Evolutionary conservation across 2,113 vertebrate genomes (phyloP), one percentile per base, ranked within the genome.

Genomic region (Megaleporinus macrocephalus): DNA sequence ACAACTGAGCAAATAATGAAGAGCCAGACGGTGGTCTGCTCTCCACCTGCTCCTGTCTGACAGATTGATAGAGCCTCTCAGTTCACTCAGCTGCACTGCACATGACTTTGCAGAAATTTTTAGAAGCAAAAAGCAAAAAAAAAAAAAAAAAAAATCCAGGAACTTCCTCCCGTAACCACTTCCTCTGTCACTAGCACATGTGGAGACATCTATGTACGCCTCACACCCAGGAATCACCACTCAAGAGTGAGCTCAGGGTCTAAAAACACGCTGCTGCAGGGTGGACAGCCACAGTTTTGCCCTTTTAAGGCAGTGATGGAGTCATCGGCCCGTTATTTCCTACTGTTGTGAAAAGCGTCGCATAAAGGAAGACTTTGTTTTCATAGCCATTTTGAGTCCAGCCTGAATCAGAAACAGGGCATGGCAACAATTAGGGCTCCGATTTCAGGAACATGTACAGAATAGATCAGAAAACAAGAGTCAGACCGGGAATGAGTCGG

Each of bases 261-360:
- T 65, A 83, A 86, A 80, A 53, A 62, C 66, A 27, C 72, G 22
- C 7, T 18, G 29, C 55, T 16, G 30, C 61, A 36, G 26, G 6
- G 71, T 78, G 76, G 59, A 36, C 75, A 30, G 77, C 82, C 83
- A 85, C 61, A 80, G 83, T 88, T 89, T 74, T 93, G 86, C 65
- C 94, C 92, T 90, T 95, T 91, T 95, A 94, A 90, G 94, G 94
- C 92, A 92, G 84, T 66, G 77, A 79, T 51, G 62, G 65, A 72
- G 75, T 68, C 49, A 76, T 81, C 71, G 44, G 41, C 53, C 86
- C 88, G 85, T 89, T 87, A 89, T 91, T 91, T 91, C 88, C 90
- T 86, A 70, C 26, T 82, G 73, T 87, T 89, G 86, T 84, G 76
- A 61, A 90, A 88, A 77, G 29, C 71, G 86, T 74, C 55, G 4